phyloP scores from a whole-genome alignment of 2,888 invertebrate species.

The Cephus runcator region DNA sequence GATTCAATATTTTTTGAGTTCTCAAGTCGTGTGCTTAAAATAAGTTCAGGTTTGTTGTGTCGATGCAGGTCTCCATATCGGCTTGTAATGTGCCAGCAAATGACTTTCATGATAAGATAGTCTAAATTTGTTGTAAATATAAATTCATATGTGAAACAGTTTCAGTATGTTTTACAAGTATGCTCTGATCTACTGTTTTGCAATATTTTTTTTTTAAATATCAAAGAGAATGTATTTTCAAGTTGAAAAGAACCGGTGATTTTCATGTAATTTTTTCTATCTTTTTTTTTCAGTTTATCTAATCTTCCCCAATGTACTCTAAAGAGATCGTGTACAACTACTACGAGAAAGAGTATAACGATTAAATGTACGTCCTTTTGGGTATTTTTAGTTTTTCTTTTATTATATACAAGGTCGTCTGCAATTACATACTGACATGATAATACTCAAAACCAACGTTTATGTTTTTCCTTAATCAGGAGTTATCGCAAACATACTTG shows the following conservation, averaged over 20 bases:
- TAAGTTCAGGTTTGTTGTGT: too few species aligned
- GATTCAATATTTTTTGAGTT: too few species aligned
- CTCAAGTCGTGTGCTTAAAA: too few species aligned
- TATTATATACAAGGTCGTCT: not conserved
- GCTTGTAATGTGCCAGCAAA: too few species aligned
- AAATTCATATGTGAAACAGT: too few species aligned
- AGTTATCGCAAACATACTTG: not conserved
- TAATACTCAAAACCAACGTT: too few species aligned
- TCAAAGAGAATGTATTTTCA: not conserved
- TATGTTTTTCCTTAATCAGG: not conserved
- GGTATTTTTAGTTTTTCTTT: not conserved
- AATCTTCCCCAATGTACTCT: not conserved
- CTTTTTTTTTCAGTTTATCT: not conserved
- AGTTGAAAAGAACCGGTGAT: not conserved
- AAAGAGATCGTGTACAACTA: not conserved
- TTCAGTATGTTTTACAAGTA: not conserved
- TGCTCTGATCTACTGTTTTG: not conserved
- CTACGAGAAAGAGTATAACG: not conserved
- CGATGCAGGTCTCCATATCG: too few species aligned
- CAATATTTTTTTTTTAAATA: not conserved
- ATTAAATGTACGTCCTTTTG: not conserved
- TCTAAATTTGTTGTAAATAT: too few species aligned
- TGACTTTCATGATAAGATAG: too few species aligned
- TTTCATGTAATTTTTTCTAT: not conserved
- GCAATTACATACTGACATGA: too few species aligned